These are phyloP conservation scores for Ridgeia piscesae DNA, from an alignment of 1,140 invertebrate genomes.

Conservation along the genomic window DNA sequence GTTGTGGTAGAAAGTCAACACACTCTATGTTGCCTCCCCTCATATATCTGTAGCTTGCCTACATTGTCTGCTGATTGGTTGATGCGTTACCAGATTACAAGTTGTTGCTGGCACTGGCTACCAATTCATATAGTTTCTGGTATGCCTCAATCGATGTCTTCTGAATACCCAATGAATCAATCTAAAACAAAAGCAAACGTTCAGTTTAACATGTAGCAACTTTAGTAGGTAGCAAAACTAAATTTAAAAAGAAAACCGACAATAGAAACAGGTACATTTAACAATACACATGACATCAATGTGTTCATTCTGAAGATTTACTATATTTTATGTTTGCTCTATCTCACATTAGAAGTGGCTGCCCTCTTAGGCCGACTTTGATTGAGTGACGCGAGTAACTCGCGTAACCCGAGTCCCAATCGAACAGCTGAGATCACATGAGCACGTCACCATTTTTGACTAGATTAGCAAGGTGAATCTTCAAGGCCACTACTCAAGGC, in stretches of 20 bases:
- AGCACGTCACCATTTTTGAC: no score
- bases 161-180: slow-evolving; percentile 39
- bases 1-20: no score
- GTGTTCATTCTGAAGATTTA: not conserved
- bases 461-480: no score
- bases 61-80: not conserved
- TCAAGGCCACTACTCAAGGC: no score
- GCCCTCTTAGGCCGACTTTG: no score
- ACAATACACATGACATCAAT: not conserved
- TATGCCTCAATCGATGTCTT: slow-evolving; percentile 35
- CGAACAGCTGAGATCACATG: no score
- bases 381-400: no score
- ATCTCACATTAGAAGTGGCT: no score
- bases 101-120: slow-evolving; percentile 38
- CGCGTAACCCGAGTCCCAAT: no score
- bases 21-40: not conserved
- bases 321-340: no score
- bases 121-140: slow-evolving; percentile 39
- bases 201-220: slow-evolving; percentile 9
- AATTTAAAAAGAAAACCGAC: not conserved
- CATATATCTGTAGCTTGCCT: not conserved
- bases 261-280: not conserved
- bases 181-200: slow-evolving; percentile 34
- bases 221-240: not conserved
- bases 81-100: not conserved